Evolutionary conservation across 2,888 invertebrate species (phyloP).

Genomic region (Rapana venosa): DNA sequence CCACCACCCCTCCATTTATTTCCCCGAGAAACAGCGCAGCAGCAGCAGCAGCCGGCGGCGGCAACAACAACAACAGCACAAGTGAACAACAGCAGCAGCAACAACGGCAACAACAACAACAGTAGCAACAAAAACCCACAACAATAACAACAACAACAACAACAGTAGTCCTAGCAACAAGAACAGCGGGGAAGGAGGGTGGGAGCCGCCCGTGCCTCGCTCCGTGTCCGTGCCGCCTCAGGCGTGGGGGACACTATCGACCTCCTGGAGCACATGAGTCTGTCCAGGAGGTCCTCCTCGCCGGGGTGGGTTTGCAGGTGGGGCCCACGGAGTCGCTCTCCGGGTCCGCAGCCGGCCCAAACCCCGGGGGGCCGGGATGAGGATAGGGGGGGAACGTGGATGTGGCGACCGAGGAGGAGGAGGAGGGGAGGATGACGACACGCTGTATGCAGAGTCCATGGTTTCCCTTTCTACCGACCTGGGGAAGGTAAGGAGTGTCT

Average conservation of each 20-base stretch:
- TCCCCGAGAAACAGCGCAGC: background rate
- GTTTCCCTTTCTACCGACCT: conserved; percentile 40
- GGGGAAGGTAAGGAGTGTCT: conserved; percentile 12
- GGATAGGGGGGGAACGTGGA: conserved; percentile 28
- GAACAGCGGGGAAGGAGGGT: background rate
- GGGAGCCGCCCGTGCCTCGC: background rate
- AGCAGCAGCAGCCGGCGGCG: background rate
- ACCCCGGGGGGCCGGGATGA: background rate
- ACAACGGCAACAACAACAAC: conserved; percentile 16
- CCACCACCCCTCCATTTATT: background rate
- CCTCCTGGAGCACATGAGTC: conserved; percentile 30
- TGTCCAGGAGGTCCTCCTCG: conserved; percentile 10
- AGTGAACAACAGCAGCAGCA: conserved; percentile 16
- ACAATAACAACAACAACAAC: conserved; percentile 21
- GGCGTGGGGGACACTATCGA: background rate
- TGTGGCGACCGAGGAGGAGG: conserved; percentile 26
- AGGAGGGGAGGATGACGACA: conserved; percentile 34
- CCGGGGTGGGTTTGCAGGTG: background rate
- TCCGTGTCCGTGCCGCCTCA: conserved; percentile 25
- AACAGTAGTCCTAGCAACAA: background rate
- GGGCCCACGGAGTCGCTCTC: conserved; percentile 20
- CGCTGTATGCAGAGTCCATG: conserved; percentile 33
- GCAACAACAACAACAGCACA: background rate
- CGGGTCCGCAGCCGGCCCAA: conserved; percentile 32
- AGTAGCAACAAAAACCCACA: background rate